These are phyloP conservation scores for Rhopalosiphum nymphaeae DNA, from an alignment of 2,888 invertebrate genomes.

Conservation along the genomic window DNA sequence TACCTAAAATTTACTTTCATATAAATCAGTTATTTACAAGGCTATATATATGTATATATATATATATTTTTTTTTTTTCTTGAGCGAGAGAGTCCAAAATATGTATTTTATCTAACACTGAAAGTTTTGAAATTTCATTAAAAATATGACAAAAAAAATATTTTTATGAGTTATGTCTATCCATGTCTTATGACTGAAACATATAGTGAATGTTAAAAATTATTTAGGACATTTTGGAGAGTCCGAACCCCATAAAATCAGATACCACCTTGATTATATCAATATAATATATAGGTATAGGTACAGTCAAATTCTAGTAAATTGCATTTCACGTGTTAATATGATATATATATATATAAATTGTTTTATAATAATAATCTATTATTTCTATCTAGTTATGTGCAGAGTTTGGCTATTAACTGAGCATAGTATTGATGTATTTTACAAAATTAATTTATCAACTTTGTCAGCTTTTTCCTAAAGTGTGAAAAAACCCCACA, in stretches of 20 bases:
- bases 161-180: background rate
- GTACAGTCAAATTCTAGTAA: background rate
- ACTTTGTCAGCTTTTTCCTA: background rate
- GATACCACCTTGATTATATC: background rate
- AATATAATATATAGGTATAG: no score
- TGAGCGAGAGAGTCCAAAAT: background rate
- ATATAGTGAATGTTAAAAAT: background rate
- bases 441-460: background rate
- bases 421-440: background rate
- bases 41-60: background rate
- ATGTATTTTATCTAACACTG: background rate
- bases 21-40: background rate
- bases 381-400: background rate
- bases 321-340: background rate
- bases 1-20: background rate
- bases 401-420: background rate
- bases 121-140: background rate
- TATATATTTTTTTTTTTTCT: no score
- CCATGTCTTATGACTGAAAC: background rate
- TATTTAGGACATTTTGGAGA: background rate
- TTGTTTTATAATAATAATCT: background rate
- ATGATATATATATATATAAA: background rate
- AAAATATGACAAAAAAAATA: background rate
- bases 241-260: background rate
- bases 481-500: background rate